Base-by-base conservation (phyloP, 1,140 invertebrate genomes). In the Cyphomyrmex costatus region DNA sequence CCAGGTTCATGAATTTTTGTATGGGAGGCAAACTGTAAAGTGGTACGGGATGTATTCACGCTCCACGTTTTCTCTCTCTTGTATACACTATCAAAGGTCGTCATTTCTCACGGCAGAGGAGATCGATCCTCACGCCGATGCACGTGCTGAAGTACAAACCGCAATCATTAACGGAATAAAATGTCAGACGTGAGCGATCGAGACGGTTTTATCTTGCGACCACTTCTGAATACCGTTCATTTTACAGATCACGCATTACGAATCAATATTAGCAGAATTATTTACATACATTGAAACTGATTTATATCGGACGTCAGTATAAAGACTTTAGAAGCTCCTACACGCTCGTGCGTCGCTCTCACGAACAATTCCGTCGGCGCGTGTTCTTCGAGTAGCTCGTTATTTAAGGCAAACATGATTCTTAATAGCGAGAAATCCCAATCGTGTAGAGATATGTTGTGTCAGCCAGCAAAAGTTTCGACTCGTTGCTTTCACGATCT, bases 51-150 rank as follows among this genome's bases (percentile, higher is more conserved):
- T 49, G 53, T 3, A 56, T 68, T 84, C 46, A 61, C 46, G 16
- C 73, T 56, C 24, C 6, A 42, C 30, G 60, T 83, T 89, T 86
- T 89, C 88, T 88, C 88, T 88, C 88, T 88, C 74, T 46, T 58
- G 19, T 73, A 27, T 56, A 46, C 36, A 66, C 66, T 61, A 66
- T 16, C 85, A 87, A 90, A 90, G 89, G 85, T 90, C 85, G 71
- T 83, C 46, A 77, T 73, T 73, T 86, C 79, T 66, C 83, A 85
- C 60, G 24, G 16, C 21, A 19, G 51, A 27, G 36, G 30, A 87
- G 51, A 63, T 76, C 36, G 56, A 84, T 74, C 42, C 76, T 66
- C 56, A 68, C 65, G 68, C 30, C 58, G n/a, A 42, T 87, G 42
- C 66, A 74, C 79, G 49, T 76, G 66, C 77, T 58, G 33, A 46